Evolutionary conservation across 2,888 invertebrate genomes (phyloP).

Genomic region (Tetheella fluctuosa): DNA sequence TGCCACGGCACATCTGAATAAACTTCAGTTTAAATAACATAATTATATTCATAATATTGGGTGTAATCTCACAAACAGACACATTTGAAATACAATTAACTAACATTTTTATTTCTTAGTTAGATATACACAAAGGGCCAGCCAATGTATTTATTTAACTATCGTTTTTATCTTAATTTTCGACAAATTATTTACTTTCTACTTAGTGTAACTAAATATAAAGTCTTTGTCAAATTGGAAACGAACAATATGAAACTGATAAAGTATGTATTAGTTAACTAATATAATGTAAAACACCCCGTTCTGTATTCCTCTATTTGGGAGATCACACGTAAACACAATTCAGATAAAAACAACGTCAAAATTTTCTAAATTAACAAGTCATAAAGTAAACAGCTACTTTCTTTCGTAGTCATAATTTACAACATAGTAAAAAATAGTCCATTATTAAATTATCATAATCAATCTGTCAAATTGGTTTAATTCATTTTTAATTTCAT

Average conservation of each 20-base stretch:
- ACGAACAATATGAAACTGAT: not conserved
- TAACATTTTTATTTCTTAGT: not conserved
- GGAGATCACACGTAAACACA: conserved; percentile 67
- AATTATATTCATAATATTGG: conserved; percentile 60
- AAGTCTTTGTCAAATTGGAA: not conserved
- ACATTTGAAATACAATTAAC: not conserved
- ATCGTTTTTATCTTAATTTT: not conserved
- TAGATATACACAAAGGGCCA: not conserved
- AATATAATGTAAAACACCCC: not conserved
- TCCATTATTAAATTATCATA: conserved; percentile 40
- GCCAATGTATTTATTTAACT: no score
- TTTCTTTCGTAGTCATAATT: conserved; percentile 48
- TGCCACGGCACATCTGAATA: conserved; percentile 49
- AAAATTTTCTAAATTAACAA: conserved; percentile 62
- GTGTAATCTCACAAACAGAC: conserved; percentile 59
- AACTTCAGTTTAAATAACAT: conserved; percentile 61
- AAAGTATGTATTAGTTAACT: not conserved
- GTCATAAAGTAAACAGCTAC: conserved; percentile 60
- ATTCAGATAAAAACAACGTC: conserved; percentile 71
- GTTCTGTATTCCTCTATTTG: conserved; percentile 48
- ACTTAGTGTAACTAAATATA: not conserved
- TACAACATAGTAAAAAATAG: conserved; percentile 56
- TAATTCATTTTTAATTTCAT: conserved; percentile 78
- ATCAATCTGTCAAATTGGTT: conserved; percentile 53
- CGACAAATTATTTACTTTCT: not conserved